Conservation (phyloP, 2,113 vertebrate genomes). For the Chloebia gouldiae region DNA sequence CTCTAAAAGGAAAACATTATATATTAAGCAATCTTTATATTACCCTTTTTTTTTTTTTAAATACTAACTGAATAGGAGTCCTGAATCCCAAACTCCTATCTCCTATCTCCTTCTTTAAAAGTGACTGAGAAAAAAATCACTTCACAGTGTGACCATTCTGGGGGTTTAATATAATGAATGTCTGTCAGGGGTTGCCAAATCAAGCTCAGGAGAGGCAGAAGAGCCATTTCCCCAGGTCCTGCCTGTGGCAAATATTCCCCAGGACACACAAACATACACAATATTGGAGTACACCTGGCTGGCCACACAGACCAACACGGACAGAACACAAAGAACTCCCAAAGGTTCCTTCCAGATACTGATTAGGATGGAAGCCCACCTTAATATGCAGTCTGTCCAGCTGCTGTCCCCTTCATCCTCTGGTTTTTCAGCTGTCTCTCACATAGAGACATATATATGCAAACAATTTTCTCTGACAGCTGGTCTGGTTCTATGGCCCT, state of each 20-base stretch:
- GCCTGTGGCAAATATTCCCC: background rate
- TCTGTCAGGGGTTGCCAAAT: background rate
- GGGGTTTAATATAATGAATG: background rate
- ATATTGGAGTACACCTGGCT: accelerated
- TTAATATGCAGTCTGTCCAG: background rate
- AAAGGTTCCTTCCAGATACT: background rate
- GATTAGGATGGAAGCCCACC: background rate
- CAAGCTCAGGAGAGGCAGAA: background rate
- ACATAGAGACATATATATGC: background rate
- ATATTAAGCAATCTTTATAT: background rate
- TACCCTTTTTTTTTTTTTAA: background rate
- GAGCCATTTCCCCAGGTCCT: background rate
- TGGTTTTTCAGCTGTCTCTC: background rate
- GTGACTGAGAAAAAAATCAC: background rate
- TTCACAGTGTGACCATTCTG: background rate
- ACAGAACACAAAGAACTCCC: background rate
- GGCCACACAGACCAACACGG: background rate
- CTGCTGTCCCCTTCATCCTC: background rate
- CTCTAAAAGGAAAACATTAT: background rate
- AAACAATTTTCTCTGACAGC: background rate
- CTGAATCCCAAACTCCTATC: background rate
- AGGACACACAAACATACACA: accelerated
- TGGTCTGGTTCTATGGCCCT: background rate
- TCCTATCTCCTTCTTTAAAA: background rate
- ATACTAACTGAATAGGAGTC: background rate